phyloP scores from a whole-genome alignment of 2,113 vertebrate species.

The Sylvietta virens region DNA sequence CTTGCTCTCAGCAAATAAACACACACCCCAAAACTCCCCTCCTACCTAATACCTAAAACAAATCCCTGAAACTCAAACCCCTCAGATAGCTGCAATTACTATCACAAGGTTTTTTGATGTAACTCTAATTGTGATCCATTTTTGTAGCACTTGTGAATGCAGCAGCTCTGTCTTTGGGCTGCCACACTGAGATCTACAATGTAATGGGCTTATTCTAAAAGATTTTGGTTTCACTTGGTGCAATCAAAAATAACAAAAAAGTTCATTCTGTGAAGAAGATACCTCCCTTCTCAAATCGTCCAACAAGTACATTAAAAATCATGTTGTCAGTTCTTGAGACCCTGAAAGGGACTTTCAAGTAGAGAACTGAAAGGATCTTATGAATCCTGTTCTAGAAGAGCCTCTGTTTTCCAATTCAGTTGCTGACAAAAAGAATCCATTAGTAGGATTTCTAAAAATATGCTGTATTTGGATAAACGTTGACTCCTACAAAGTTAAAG shows the following conservation, averaged over 20 bases:
- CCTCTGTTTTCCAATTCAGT: not conserved
- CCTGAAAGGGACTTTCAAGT: not conserved
- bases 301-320: not conserved
- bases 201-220: not conserved
- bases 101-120: not conserved
- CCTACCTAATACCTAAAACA: not conserved
- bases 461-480: not conserved
- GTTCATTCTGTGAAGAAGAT: not conserved
- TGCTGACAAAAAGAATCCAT: not conserved
- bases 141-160: not conserved
- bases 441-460: not conserved
- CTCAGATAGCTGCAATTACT: not conserved
- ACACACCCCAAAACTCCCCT: fast-evolving
- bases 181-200: not conserved
- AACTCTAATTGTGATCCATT: not conserved
- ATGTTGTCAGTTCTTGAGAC: not conserved
- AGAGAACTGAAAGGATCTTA: not conserved
- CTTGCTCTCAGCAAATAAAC: not conserved
- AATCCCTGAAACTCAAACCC: not conserved
- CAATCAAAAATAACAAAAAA: not conserved
- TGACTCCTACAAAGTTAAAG: not conserved
- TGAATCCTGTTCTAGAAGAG: not conserved
- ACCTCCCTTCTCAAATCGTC: not conserved
- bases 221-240: not conserved
- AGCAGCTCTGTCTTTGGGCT: not conserved